Conservation (phyloP, 2,797 vertebrate genomes). For the Lepilemur septentrionalis region DNA sequence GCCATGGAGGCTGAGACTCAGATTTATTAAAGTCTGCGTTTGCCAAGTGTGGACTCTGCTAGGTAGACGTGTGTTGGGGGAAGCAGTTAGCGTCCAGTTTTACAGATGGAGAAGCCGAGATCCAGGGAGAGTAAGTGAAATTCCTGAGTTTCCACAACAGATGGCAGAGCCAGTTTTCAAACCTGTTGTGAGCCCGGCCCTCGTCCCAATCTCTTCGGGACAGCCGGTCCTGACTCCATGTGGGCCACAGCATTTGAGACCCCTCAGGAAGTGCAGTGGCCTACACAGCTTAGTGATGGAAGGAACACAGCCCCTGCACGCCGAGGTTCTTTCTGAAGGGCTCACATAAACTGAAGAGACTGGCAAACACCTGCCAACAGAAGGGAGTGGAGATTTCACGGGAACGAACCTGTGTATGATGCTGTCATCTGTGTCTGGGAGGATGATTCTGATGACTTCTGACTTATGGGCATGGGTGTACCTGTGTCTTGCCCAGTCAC, state of each 20-base stretch:
- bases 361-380: background rate
- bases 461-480: background rate
- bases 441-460: background rate
- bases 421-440: background rate
- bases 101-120: background rate
- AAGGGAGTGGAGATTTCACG: background rate
- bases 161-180: background rate
- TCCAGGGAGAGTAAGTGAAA: background rate
- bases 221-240: background rate
- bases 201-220: background rate
- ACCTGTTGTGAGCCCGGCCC: background rate
- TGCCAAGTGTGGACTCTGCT: background rate
- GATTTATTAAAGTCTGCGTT: background rate
- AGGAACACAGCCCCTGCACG: fast-evolving
- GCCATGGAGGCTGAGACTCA: background rate
- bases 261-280: background rate
- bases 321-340: background rate
- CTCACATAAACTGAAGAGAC: background rate
- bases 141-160: background rate
- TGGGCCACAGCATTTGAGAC: background rate
- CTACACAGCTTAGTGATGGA: background rate
- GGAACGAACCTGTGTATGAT: background rate
- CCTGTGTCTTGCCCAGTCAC: background rate
- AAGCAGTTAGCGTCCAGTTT: background rate
- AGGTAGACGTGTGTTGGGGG: background rate